These are phyloP conservation scores for Thaumatotibia leucotreta DNA, from an alignment of 1,140 invertebrate genomes.

Conservation along the genomic window DNA sequence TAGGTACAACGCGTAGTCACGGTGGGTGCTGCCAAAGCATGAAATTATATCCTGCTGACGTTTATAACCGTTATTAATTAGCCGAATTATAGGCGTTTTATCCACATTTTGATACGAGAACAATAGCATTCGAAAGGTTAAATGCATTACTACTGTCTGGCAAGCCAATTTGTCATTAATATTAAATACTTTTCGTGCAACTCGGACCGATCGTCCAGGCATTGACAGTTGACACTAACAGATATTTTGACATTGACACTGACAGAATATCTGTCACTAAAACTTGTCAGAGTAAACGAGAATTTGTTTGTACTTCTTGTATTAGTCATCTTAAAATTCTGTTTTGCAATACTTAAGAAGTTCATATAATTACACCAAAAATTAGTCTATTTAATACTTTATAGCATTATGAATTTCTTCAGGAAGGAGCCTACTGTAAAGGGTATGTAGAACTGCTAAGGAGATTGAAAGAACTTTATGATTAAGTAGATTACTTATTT, in stretches of 20 bases:
- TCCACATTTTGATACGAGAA: too few species aligned
- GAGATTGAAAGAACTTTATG: not conserved
- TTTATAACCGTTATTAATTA: too few species aligned
- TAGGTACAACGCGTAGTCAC: too few species aligned
- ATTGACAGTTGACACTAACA: not conserved
- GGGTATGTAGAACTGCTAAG: constrained; percentile 43
- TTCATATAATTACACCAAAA: not conserved
- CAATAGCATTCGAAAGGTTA: too few species aligned
- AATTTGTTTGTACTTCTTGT: not conserved
- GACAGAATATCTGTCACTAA: not conserved
- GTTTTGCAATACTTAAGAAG: not conserved
- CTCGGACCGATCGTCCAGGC: not conserved
- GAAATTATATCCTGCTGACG: too few species aligned
- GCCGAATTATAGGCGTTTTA: too few species aligned
- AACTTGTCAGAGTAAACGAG: not conserved
- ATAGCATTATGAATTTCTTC: constrained; percentile 70
- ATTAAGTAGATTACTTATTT: constrained; percentile 13
- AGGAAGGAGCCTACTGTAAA: constrained; percentile 78
- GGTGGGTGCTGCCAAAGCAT: too few species aligned
- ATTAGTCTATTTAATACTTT: not conserved
- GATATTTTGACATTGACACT: not conserved
- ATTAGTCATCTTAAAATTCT: not conserved
- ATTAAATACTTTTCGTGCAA: not conserved
- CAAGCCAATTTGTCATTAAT: too few species aligned
- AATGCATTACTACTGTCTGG: too few species aligned